These are phyloP conservation scores for Pyrocephalus nanus DNA, from an alignment of 2,797 vertebrate genomes.

Conservation along the genomic window DNA sequence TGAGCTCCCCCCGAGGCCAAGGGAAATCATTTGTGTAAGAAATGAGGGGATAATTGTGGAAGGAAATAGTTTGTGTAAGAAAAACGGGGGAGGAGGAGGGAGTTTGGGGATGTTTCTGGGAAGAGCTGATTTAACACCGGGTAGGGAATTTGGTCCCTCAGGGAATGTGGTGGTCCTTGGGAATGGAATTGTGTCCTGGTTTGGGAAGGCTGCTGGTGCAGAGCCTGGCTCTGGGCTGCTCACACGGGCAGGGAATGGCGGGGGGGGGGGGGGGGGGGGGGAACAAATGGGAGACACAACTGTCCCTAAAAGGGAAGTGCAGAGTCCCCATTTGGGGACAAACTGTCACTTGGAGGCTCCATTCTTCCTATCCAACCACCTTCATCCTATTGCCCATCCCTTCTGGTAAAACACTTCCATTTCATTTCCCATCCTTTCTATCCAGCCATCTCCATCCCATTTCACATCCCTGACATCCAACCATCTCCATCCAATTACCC, in stretches of 20 bases:
- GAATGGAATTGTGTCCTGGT: background rate
- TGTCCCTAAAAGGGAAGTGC: background rate
- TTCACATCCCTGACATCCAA: background rate
- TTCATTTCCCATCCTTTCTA: too few relatives aligned
- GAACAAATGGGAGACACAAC: rapidly evolving
- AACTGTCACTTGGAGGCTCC: background rate
- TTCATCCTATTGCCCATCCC: too few relatives aligned
- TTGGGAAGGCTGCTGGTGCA: background rate
- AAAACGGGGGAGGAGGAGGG: background rate
- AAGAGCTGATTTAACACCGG: background rate
- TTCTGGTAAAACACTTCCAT: background rate
- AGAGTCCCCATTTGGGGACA: background rate
- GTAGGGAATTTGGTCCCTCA: rapidly evolving
- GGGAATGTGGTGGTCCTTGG: background rate
- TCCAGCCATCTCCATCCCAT: background rate
- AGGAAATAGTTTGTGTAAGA: background rate
- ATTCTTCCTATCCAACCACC: background rate
- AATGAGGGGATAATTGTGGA: background rate
- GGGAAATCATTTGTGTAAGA: slow-evolving; percentile 34
- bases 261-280: background rate
- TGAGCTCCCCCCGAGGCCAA: background rate
- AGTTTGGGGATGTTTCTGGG: slow-evolving; percentile 3
- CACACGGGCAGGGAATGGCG: background rate
- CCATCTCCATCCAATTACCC: background rate
- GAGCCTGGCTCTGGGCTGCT: background rate